These are phyloP conservation scores for Nephrotoma appendiculata DNA, from an alignment of 2,888 invertebrate species.

Conservation along the genomic window DNA sequence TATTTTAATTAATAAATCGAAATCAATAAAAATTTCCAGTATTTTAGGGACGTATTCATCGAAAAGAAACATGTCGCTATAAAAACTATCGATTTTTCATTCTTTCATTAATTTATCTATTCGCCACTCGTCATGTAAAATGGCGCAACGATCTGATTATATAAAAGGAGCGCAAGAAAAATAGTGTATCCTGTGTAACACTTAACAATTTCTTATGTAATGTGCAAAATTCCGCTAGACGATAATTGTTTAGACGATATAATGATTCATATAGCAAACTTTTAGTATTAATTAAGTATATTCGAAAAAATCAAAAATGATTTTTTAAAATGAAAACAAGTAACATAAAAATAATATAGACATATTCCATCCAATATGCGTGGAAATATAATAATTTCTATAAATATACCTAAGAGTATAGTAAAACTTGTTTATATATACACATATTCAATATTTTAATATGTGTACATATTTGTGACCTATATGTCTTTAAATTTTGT, in stretches of 20 bases:
- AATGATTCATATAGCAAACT: not conserved
- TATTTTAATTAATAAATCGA: not conserved
- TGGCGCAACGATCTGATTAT: not conserved
- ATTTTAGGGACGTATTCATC: no score
- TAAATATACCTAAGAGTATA: not conserved
- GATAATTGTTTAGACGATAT: not conserved
- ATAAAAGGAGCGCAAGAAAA: not conserved
- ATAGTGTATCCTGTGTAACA: not conserved
- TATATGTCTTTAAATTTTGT: not conserved
- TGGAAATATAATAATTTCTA: not conserved
- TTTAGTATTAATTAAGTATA: not conserved
- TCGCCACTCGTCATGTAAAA: not conserved
- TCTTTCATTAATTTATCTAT: not conserved
- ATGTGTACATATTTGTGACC: not conserved
- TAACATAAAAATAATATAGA: not conserved
- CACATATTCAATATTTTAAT: not conserved
- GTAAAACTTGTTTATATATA: not conserved
- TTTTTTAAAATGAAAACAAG: not conserved
- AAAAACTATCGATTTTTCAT: not conserved
- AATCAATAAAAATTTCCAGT: not conserved
- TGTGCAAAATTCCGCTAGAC: not conserved
- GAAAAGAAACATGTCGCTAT: not conserved
- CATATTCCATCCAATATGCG: not conserved
- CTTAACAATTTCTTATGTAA: not conserved
- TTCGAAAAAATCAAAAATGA: not conserved